These are phyloP conservation scores for Acipenser oxyrinchus DNA, from an alignment of 2,797 vertebrate species.

Conservation along the genomic window DNA sequence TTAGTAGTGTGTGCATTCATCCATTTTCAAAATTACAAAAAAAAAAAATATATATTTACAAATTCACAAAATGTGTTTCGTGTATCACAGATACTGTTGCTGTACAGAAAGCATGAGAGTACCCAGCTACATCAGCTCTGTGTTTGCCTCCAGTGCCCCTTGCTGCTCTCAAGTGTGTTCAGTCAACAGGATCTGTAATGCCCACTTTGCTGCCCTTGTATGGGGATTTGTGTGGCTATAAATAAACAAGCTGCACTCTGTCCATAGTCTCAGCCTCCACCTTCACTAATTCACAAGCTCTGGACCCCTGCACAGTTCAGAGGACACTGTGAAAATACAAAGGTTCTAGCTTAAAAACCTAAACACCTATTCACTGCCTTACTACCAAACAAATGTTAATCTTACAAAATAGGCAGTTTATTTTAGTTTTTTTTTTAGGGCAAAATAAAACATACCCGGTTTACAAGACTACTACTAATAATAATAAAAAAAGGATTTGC, in stretches of 20 bases:
- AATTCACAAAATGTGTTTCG: conserved; percentile 22
- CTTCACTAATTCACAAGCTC: too few species aligned
- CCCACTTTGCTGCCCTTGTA: conserved; percentile 22
- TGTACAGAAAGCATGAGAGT: background rate
- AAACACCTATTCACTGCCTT: too few species aligned
- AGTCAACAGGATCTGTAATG: conserved; percentile 16
- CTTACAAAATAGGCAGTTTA: too few species aligned
- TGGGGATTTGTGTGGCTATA: conserved; percentile 21
- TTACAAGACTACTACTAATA: too few species aligned
- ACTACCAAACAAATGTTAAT: too few species aligned
- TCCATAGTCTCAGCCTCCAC: too few species aligned
- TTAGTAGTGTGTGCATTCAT: conserved; percentile 38
- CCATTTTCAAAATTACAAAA: conserved; percentile 22
- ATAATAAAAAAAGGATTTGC: too few species aligned
- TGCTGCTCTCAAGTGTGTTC: conserved; percentile 22
- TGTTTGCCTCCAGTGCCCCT: background rate
- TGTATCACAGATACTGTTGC: background rate
- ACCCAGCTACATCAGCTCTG: background rate
- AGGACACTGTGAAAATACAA: too few species aligned
- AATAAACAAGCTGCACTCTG: conserved; percentile 1
- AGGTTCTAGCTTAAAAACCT: too few species aligned
- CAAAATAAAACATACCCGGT: too few species aligned
- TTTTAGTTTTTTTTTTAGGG: too few species aligned
- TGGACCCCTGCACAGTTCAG: too few species aligned
- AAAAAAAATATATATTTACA: conserved; percentile 39